Evolutionary conservation across 1,140 invertebrate species (phyloP).

Genomic region (Lordiphosa mommai): DNA sequence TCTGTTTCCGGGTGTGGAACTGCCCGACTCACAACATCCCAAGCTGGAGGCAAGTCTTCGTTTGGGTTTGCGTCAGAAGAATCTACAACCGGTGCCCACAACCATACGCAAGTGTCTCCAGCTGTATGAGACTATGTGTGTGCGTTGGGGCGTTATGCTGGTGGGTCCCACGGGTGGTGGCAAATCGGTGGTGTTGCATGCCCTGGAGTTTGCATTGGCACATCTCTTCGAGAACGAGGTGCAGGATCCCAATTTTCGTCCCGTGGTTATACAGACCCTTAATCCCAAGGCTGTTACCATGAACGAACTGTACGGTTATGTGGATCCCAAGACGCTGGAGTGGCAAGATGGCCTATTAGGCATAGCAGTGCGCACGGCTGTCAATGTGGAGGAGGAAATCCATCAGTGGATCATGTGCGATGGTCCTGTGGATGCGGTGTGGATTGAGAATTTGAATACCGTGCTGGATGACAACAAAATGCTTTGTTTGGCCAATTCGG

Average conservation of each 20-base stretch:
- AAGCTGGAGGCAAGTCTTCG: slow-evolving; percentile 83
- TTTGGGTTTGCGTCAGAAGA: slow-evolving; percentile 79
- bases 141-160: slow-evolving; percentile 95
- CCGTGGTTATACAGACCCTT: slow-evolving; percentile 86
- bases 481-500: slow-evolving; percentile 91
- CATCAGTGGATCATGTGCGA: slow-evolving; percentile 93
- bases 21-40: slow-evolving; percentile 90
- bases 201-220: slow-evolving; percentile 84
- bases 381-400: slow-evolving; percentile 83
- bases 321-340: slow-evolving; percentile 91
- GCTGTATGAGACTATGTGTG: slow-evolving; percentile 94
- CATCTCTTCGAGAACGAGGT: slow-evolving; percentile 82
- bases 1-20: slow-evolving; percentile 90
- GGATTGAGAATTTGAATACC: slow-evolving; percentile 98
- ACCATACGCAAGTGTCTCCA: slow-evolving; percentile 90
- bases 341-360: slow-evolving; percentile 94
- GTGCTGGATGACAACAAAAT: slow-evolving; percentile 97
- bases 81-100: slow-evolving; percentile 83
- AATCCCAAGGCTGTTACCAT: slow-evolving; percentile 95
- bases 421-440: slow-evolving; percentile 95
- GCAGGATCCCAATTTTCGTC: slow-evolving; percentile 82
- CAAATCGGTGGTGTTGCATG: slow-evolving; percentile 86
- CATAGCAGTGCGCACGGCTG: slow-evolving; percentile 85
- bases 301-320: slow-evolving; percentile 93
- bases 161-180: slow-evolving; percentile 93